Evolutionary conservation across 2,113 vertebrate species (phyloP).

Genomic region (Tetraodon nigroviridis): DNA sequence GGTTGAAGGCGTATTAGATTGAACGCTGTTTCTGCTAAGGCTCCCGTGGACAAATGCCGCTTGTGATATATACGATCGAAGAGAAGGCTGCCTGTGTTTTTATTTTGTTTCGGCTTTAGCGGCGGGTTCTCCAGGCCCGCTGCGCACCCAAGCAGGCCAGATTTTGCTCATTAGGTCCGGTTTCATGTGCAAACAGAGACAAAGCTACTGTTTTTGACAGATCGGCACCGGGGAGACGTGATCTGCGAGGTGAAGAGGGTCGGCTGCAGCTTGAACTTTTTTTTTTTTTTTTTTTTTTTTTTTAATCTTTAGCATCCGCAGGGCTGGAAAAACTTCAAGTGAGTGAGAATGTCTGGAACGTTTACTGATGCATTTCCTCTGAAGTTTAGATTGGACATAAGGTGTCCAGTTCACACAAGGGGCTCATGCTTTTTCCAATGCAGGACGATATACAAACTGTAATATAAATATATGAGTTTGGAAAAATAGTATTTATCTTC

Average conservation of each 20-base stretch:
- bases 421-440: too few species aligned
- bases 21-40: conserved; percentile 33
- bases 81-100: conserved; percentile 41
- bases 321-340: neutral
- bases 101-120: conserved; percentile 56
- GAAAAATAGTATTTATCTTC: conserved; percentile 29
- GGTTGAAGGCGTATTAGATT: conserved; percentile 36
- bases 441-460: too few species aligned
- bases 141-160: conserved; percentile 37
- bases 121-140: conserved; percentile 42
- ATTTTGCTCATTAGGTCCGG: conserved; percentile 67
- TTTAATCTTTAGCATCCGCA: conserved; percentile 25
- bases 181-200: conserved; percentile 39
- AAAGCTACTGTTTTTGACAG: conserved; percentile 54
- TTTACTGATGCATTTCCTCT: too few species aligned
- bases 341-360: conserved; percentile 8
- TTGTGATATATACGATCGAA: conserved; percentile 52
- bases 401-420: too few species aligned
- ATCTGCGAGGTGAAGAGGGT: conserved; percentile 46
- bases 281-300: conserved; percentile 46
- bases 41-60: conserved; percentile 29
- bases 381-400: too few species aligned
- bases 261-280: conserved; percentile 33
- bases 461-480: conserved; percentile 15
- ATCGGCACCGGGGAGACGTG: conserved; percentile 38